Percentiles rank a stretch among this genome's conserved stretches.
phyloP scores from a whole-genome alignment of 2,888 invertebrate species.

The Trichogramma dendrolimi region DNA sequence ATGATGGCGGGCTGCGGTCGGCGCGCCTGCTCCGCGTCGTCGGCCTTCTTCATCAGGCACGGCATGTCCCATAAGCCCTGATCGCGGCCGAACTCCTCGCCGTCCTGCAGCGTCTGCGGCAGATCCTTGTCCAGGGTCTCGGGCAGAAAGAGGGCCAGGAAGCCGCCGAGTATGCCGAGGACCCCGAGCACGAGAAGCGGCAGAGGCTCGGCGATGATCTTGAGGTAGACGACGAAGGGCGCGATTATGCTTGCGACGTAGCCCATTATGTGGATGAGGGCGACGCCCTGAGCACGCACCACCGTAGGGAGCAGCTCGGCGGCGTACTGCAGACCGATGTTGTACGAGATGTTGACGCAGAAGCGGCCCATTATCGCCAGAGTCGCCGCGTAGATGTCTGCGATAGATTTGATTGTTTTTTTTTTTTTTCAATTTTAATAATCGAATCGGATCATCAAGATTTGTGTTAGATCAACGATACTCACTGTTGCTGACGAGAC shows the following conservation, averaged over 20 bases:
- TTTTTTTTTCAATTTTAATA: not conserved
- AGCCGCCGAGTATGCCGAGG: slow-evolving; percentile 70
- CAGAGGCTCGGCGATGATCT: slow-evolving; percentile 66
- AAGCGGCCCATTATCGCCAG: slow-evolving; percentile 82
- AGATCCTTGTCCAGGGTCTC: slow-evolving; percentile 82
- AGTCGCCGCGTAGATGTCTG: slow-evolving; percentile 70
- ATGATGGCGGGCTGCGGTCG: slow-evolving; percentile 40
- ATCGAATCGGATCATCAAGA: not conserved
- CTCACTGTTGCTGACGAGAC: slow-evolving; percentile 68
- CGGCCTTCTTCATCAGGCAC: slow-evolving; percentile 61
- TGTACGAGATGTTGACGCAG: slow-evolving; percentile 82
- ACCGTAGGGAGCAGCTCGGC: slow-evolving; percentile 84
- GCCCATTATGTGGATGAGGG: slow-evolving; percentile 83
- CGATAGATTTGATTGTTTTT: not conserved
- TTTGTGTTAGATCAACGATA: slow-evolving; percentile 7
- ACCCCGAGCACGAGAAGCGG: slow-evolving; percentile 76
- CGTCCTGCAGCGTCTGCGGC: slow-evolving; percentile 81
- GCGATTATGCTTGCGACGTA: slow-evolving; percentile 77
- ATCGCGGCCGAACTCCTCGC: slow-evolving; percentile 77
- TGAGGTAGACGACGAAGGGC: slow-evolving; percentile 80
- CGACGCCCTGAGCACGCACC: slow-evolving; percentile 80
- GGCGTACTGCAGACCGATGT: slow-evolving; percentile 84
- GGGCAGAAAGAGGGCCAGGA: slow-evolving; percentile 74
- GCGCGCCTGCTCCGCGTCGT: slow-evolving; percentile 40
- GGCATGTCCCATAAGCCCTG: slow-evolving; percentile 81